Evolutionary conservation across 1,140 invertebrate species (phyloP).

Genomic region (Hyles euphorbiae): DNA sequence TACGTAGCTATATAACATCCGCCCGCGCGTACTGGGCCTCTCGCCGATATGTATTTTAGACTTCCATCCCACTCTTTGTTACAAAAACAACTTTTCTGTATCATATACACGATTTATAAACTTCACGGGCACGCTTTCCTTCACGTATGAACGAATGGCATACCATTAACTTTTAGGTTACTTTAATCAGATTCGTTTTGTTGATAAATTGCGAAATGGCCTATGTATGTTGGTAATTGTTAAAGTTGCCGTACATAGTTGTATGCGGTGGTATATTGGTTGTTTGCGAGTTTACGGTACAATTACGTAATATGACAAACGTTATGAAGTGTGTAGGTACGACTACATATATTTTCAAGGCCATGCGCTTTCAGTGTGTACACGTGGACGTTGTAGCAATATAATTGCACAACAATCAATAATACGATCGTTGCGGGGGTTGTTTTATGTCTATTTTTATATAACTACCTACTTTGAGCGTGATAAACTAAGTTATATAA

Average conservation of each 20-base stretch:
- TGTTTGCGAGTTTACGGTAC: constrained; percentile 42
- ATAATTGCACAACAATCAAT: constrained; percentile 25
- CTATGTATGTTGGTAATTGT: constrained; percentile 40
- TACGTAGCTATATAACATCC: constrained; percentile 73
- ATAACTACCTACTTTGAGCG: not conserved
- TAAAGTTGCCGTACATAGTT: constrained; percentile 37
- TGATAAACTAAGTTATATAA: not conserved
- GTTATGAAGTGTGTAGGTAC: constrained; percentile 17
- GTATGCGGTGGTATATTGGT: constrained; percentile 36
- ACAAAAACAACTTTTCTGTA: constrained; percentile 66
- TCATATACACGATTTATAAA: constrained; percentile 38
- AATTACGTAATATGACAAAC: constrained; percentile 57
- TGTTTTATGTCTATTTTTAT: constrained; percentile 9
- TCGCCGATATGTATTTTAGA: constrained; percentile 58
- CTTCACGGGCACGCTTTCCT: constrained; percentile 51
- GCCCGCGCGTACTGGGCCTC: constrained; percentile 70
- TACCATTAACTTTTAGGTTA: constrained; percentile 37
- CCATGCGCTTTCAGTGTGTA: constrained; percentile 61
- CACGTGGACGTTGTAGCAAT: constrained; percentile 32
- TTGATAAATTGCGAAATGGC: constrained; percentile 33
- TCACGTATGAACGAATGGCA: constrained; percentile 16
- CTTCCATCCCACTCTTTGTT: constrained; percentile 57
- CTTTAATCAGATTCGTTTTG: constrained; percentile 34
- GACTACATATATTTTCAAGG: constrained; percentile 53
- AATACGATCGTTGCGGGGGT: constrained; percentile 18